A percentile compares a stretch with the other conserved stretches of the same genome.
Conservation (phyloP, 2,888 invertebrate species). For the Erebia epiphron region DNA sequence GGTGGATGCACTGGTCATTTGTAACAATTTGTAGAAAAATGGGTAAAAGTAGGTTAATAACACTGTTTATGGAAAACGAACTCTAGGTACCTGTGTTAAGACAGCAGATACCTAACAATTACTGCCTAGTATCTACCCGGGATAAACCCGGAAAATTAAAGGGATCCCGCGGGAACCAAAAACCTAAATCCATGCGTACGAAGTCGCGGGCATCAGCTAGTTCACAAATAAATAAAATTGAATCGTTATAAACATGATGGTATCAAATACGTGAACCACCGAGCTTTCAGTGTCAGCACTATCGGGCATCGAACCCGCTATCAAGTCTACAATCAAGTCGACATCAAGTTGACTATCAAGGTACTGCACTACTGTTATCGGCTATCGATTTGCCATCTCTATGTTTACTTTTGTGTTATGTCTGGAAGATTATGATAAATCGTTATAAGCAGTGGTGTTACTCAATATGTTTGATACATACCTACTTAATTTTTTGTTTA, state of each 20-base stretch:
- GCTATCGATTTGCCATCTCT: slow-evolving; percentile 46
- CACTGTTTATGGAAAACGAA: no score
- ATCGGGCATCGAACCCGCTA: slow-evolving; percentile 72
- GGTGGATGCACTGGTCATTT: not conserved
- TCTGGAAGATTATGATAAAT: slow-evolving; percentile 12
- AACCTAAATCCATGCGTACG: no score
- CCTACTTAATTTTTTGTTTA: no score
- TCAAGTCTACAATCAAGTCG: slow-evolving; percentile 23
- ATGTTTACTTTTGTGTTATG: slow-evolving; percentile 30
- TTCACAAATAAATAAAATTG: no score
- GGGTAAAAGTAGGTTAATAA: no score
- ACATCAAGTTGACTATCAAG: slow-evolving; percentile 76
- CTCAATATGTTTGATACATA: not conserved
- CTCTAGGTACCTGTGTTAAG: no score
- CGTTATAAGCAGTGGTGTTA: not conserved
- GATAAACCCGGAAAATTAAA: no score
- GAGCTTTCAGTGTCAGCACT: slow-evolving; percentile 70
- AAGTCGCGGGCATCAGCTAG: no score
- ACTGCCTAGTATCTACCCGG: no score
- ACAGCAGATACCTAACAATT: no score
- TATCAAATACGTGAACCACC: slow-evolving; percentile 15
- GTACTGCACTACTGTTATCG: slow-evolving; percentile 55
- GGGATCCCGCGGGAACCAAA: no score
- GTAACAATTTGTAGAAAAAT: not conserved
- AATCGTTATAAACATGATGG: not conserved